Evolutionary conservation across 2,888 invertebrate genomes (phyloP).

Genomic region (Tetheella fluctuosa): DNA sequence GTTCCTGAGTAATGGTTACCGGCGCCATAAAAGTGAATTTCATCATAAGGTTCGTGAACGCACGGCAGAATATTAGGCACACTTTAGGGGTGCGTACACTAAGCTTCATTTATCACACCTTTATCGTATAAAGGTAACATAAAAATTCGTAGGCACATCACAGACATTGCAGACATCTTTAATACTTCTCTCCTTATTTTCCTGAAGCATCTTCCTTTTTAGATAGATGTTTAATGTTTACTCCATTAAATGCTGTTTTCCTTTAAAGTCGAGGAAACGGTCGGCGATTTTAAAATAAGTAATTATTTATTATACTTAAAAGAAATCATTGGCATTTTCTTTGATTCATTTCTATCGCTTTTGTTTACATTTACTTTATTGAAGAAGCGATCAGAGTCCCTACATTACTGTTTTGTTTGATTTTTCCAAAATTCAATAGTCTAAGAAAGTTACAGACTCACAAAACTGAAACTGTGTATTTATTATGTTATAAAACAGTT

Average conservation of each 20-base stretch:
- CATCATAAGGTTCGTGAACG: slow-evolving; percentile 33
- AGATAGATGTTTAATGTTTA: slow-evolving; percentile 8
- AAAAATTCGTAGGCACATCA: slow-evolving; percentile 29
- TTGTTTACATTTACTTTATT: neutral
- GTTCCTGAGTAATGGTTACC: slow-evolving; percentile 41
- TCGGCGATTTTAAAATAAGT: neutral
- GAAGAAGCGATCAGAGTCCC: too few relatives aligned
- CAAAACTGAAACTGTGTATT: too few relatives aligned
- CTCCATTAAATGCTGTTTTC: slow-evolving; percentile 8
- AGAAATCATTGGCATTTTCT: neutral
- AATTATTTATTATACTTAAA: neutral
- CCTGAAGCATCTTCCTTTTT: slow-evolving; percentile 4
- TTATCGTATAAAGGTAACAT: slow-evolving; percentile 38
- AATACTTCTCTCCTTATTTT: slow-evolving; percentile 12
- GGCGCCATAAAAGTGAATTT: slow-evolving; percentile 36
- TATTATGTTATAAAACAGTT: too few relatives aligned
- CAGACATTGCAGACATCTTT: slow-evolving; percentile 19
- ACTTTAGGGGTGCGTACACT: slow-evolving; percentile 31
- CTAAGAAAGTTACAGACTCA: too few relatives aligned
- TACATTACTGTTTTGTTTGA: neutral
- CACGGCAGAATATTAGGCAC: slow-evolving; percentile 41
- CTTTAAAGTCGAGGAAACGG: slow-evolving; percentile 5
- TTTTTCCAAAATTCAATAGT: neutral
- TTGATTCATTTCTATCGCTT: neutral
- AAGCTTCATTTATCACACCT: slow-evolving; percentile 48